Evolutionary conservation across 2,797 vertebrate species (phyloP).

Genomic region (Meriones psammophilus): DNA sequence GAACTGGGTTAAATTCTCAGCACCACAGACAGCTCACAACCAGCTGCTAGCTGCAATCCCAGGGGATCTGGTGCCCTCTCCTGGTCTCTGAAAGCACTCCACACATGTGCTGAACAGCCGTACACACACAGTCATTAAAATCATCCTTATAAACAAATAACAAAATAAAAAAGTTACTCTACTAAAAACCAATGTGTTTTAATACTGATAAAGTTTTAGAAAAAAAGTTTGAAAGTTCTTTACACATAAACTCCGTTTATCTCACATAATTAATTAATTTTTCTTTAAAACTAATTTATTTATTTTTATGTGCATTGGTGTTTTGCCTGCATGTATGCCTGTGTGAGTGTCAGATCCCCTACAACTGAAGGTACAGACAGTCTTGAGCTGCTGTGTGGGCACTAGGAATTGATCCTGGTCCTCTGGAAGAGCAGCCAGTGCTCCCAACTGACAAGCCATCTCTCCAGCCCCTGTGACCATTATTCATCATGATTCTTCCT

Average conservation of each 20-base stretch:
- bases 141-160: not conserved
- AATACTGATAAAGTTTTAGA: not conserved
- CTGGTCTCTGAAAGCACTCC: not conserved
- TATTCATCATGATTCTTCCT: slow-evolving; percentile 11
- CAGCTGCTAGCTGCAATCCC: not conserved
- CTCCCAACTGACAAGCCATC: not conserved
- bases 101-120: not conserved
- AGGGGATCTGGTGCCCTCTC: not conserved
- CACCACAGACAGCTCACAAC: not conserved
- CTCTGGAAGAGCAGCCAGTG: not conserved
- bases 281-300: not conserved
- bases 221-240: not conserved
- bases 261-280: not conserved
- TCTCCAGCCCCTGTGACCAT: not conserved
- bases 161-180: not conserved
- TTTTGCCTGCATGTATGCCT: not conserved
- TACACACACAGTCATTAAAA: not conserved
- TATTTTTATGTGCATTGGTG: not conserved
- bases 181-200: not conserved
- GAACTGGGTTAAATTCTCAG: not conserved
- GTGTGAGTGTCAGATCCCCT: not conserved
- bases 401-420: not conserved
- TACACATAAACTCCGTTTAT: not conserved
- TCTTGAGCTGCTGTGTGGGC: not conserved
- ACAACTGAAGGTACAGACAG: not conserved